A percentile compares a stretch with the other conserved stretches of the same genome.
These are phyloP conservation scores for Protobothrops flavoviridis DNA, from an alignment of 2,113 vertebrate species.

Conservation along the genomic window DNA sequence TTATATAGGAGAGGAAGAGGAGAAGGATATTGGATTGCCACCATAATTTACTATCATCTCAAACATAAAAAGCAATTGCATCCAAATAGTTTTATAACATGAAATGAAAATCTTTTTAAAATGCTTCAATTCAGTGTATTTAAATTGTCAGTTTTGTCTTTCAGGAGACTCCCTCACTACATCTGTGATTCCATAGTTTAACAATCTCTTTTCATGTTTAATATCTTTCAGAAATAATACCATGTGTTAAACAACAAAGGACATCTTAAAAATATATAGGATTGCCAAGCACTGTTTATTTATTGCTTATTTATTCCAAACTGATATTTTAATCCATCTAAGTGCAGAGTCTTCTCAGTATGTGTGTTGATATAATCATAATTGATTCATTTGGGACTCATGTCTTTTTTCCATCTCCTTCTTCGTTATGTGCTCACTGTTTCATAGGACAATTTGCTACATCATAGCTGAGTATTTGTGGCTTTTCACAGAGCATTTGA, in stretches of 20 bases:
- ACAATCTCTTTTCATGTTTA: neutral
- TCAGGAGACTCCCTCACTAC: constrained; percentile 27
- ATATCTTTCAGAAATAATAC: constrained; percentile 1
- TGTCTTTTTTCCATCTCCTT: neutral
- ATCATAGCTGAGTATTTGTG: neutral
- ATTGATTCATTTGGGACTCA: neutral
- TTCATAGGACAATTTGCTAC: neutral
- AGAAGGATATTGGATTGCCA: constrained; percentile 6
- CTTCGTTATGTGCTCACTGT: neutral
- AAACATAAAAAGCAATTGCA: neutral
- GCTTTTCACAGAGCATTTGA: neutral
- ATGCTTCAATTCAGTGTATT: constrained; percentile 33
- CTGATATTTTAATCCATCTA: neutral
- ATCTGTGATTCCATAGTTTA: constrained; percentile 6
- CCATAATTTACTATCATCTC: neutral
- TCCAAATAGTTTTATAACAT: constrained; percentile 47
- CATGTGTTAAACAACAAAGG: constrained; percentile 28
- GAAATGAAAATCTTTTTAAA: constrained; percentile 6
- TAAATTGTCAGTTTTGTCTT: constrained; percentile 37
- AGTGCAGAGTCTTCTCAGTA: neutral
- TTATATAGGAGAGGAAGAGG: neutral
- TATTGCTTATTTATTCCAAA: neutral
- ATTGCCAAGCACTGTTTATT: neutral
- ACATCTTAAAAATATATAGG: neutral
- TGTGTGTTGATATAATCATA: neutral